Percentiles rank a stretch among this genome's conserved stretches.
These are phyloP conservation scores for Dasysyrphus albostriatus DNA, from an alignment of 2,888 invertebrate genomes.

Conservation along the genomic window DNA sequence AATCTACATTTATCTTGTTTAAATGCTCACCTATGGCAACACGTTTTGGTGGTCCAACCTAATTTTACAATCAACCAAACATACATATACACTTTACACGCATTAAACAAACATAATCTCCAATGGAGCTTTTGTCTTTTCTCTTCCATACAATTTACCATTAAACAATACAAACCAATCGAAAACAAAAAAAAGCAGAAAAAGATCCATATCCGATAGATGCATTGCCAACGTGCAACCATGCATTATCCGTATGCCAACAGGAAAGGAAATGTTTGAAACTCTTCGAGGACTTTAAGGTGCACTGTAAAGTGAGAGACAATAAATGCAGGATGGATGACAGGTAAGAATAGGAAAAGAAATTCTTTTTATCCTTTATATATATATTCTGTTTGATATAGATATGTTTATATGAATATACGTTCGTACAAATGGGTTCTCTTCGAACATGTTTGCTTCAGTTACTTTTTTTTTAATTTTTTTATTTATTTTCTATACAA, in stretches of 20 bases:
- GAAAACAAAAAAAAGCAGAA: constrained; percentile 83
- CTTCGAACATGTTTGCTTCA: constrained; percentile 42
- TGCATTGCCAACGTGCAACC: constrained; percentile 94
- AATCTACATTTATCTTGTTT: neutral
- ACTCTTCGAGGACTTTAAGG: constrained; percentile 93
- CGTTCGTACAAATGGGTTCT: neutral
- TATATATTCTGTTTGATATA: neutral
- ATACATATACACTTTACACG: neutral
- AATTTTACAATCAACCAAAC: constrained; percentile 40
- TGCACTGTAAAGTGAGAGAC: constrained; percentile 93
- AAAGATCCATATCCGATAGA: constrained; percentile 95
- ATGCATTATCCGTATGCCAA: constrained; percentile 93
- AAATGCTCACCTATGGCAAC: constrained; percentile 23
- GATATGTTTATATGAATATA: neutral
- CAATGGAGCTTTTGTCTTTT: constrained; percentile 41
- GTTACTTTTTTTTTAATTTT: constrained; percentile 10
- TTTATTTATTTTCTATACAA: neutral
- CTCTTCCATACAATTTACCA: constrained; percentile 45
- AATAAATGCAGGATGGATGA: constrained; percentile 95
- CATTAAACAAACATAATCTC: constrained; percentile 35
- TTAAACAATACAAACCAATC: constrained; percentile 58
- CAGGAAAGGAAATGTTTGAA: constrained; percentile 92
- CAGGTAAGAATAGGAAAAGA: constrained; percentile 86
- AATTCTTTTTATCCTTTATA: constrained; percentile 25
- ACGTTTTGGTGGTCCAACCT: constrained; percentile 40